Conservation (phyloP, 2,888 invertebrate genomes). For the Drosophila subquinaria region DNA sequence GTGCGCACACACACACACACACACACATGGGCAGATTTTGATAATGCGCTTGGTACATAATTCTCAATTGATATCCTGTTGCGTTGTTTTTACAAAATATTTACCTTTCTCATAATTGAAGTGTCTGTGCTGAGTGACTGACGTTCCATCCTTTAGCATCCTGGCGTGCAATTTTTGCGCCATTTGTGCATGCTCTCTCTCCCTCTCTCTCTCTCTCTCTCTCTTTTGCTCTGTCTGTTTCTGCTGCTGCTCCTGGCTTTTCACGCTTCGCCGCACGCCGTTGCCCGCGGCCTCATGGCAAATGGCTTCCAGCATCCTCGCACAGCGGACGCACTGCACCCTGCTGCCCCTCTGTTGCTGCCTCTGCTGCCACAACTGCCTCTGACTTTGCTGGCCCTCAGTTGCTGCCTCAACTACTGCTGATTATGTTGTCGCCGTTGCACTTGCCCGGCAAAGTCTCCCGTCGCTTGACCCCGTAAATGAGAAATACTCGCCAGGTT, state of each 20-base stretch:
- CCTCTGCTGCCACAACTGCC: slow-evolving; percentile 36
- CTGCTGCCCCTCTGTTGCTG: slow-evolving; percentile 48
- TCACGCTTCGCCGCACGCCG: slow-evolving; percentile 65
- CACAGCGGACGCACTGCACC: slow-evolving; percentile 65
- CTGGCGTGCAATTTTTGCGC: slow-evolving; percentile 73
- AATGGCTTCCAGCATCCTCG: slow-evolving; percentile 58
- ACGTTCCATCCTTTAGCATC: slow-evolving; percentile 57
- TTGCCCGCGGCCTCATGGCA: slow-evolving; percentile 29
- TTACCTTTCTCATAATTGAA: slow-evolving; percentile 83
- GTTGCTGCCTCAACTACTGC: slow-evolving; percentile 41
- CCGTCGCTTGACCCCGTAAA: slow-evolving; percentile 52
- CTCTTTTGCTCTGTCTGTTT: slow-evolving; percentile 6
- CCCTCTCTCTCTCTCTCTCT: neutral
- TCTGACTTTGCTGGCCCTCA: slow-evolving; percentile 4
- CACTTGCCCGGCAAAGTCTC: slow-evolving; percentile 55
- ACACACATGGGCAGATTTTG: slow-evolving; percentile 76
- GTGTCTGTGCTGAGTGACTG: slow-evolving; percentile 69
- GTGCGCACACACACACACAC: too few relatives aligned
- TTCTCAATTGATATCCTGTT: slow-evolving; percentile 84
- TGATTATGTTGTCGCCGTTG: slow-evolving; percentile 72
- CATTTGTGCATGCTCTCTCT: slow-evolving; percentile 56
- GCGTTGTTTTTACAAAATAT: slow-evolving; percentile 85
- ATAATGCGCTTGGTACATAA: slow-evolving; percentile 72
- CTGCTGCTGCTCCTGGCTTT: slow-evolving; percentile 48
- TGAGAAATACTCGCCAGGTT: slow-evolving; percentile 25